phyloP scores from a whole-genome alignment of 2,888 invertebrate genomes.

The Venustoraphidia nigricollis region DNA sequence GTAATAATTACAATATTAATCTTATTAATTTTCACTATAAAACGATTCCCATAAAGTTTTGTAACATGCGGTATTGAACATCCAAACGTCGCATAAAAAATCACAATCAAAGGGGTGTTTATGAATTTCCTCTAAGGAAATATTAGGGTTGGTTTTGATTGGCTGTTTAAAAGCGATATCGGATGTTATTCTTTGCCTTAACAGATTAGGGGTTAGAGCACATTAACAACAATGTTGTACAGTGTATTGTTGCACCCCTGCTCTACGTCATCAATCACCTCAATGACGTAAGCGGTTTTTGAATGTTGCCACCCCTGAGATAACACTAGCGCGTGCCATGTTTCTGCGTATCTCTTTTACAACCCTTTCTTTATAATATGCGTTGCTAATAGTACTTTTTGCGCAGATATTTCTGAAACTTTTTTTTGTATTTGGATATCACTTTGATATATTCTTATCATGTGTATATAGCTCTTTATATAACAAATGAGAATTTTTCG shows the following conservation, averaged over 20 bases:
- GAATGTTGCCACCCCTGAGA: conserved; percentile 4
- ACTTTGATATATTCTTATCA: no score
- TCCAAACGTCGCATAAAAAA: no score
- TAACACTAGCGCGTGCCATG: conserved; percentile 1
- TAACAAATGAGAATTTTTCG: no score
- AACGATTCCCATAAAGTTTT: no score
- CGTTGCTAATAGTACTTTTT: neutral
- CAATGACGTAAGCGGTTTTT: conserved; percentile 15
- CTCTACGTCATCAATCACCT: conserved; percentile 14
- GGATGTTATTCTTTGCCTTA: conserved; percentile 6
- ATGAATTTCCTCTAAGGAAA: conserved; percentile 3
- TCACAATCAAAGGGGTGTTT: neutral
- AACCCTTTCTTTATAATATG: neutral
- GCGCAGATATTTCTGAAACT: neutral
- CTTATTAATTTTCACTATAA: no score
- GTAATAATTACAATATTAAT: no score
- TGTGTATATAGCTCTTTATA: no score
- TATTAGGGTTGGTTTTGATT: conserved; percentile 6
- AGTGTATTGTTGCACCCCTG: conserved; percentile 6
- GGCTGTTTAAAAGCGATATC: conserved; percentile 3
- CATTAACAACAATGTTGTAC: conserved; percentile 13
- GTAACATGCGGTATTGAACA: no score
- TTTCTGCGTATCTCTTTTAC: neutral
- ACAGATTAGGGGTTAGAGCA: conserved; percentile 15
- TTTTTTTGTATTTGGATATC: neutral